Percentiles rank a stretch among this genome's conserved stretches.
Conservation (phyloP, 2,797 vertebrate species). For the Pangasius macronema region DNA sequence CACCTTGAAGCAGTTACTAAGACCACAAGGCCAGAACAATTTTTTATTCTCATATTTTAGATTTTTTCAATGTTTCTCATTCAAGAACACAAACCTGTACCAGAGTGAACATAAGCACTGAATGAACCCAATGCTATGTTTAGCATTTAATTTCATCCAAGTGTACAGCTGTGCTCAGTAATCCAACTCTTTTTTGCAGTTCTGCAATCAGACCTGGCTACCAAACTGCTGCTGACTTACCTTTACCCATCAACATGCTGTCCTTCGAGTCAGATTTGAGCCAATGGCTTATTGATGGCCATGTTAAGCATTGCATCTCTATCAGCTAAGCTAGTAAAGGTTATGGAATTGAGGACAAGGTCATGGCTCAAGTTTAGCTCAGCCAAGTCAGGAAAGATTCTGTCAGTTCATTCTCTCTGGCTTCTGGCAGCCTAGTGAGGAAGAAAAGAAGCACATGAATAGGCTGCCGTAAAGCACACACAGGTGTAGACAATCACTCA, state of each 20-base stretch:
- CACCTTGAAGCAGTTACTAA: background rate
- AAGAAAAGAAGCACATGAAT: background rate
- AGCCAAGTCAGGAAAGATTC: background rate
- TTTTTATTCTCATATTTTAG: no score
- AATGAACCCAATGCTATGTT: background rate
- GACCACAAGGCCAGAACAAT: conserved; percentile 7
- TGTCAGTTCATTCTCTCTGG: background rate
- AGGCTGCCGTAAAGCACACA: background rate
- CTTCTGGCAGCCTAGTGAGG: background rate
- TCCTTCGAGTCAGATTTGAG: background rate
- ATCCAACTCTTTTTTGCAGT: background rate
- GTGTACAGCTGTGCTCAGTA: background rate
- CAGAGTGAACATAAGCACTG: background rate
- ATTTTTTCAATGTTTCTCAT: background rate
- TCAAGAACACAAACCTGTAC: conserved; percentile 1
- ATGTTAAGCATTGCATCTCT: background rate
- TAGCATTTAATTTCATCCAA: background rate
- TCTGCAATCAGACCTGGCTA: background rate
- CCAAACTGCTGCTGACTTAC: background rate
- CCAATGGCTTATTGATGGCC: background rate
- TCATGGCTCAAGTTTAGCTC: background rate
- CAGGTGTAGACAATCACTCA: background rate
- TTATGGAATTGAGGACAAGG: background rate
- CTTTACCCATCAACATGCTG: background rate
- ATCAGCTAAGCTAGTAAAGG: background rate